These are phyloP conservation scores for Tolmerus cingulatus DNA, from an alignment of 2,888 invertebrate genomes.

Conservation along the genomic window DNA sequence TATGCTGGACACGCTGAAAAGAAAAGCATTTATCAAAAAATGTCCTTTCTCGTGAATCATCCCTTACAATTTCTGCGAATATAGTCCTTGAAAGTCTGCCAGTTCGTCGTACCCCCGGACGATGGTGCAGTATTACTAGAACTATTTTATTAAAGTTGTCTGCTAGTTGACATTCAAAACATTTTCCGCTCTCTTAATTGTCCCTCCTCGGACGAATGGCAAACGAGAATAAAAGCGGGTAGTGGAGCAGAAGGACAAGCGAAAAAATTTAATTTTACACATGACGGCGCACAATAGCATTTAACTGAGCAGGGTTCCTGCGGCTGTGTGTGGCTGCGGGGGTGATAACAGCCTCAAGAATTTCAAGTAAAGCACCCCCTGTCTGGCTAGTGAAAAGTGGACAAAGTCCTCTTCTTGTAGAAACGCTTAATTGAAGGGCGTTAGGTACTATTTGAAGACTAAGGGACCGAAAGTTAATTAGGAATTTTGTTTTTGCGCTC, in stretches of 20 bases:
- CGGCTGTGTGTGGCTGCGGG: not conserved
- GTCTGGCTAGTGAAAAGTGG: not conserved
- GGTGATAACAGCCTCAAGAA: not conserved
- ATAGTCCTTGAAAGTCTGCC: not conserved
- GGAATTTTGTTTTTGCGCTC: not conserved
- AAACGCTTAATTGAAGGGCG: not conserved
- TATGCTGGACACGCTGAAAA: not conserved
- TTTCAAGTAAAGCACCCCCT: not conserved
- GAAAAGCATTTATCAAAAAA: not conserved
- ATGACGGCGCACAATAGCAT: constrained; percentile 5
- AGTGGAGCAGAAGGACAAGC: constrained; percentile 1
- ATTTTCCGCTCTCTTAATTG: not conserved
- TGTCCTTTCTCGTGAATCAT: not conserved
- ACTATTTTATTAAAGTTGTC: not conserved
- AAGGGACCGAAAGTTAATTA: not conserved
- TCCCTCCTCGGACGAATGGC: not conserved
- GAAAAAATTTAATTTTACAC: constrained; percentile 26
- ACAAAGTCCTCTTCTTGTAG: not conserved
- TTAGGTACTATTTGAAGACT: not conserved
- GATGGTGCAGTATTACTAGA: not conserved
- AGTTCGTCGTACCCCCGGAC: not conserved
- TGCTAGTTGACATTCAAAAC: not conserved
- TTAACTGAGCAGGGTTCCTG: not conserved
- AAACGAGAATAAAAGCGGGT: not conserved
- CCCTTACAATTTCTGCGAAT: not conserved